Evolutionary conservation across 2,888 invertebrate species (phyloP).

Genomic region (Limulus polyphemus): DNA sequence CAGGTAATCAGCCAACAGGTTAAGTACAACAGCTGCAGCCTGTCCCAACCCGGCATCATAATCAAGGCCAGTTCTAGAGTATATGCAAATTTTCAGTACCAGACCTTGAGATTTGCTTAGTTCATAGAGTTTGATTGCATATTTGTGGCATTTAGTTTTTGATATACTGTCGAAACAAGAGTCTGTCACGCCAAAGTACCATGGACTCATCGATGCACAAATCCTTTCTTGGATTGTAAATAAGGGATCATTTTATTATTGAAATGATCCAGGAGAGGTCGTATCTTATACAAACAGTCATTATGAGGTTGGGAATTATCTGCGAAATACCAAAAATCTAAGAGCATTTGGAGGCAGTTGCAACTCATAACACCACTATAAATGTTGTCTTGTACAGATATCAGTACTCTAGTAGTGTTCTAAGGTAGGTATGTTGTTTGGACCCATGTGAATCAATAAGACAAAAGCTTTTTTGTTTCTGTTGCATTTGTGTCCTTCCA

Average conservation of each 20-base stretch:
- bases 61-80: slow-evolving; percentile 5
- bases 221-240: slow-evolving; percentile 11
- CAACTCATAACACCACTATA: too few species aligned
- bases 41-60: too few species aligned
- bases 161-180: slow-evolving; percentile 32
- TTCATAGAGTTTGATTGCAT: slow-evolving; percentile 33
- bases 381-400: too few species aligned
- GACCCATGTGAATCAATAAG: too few species aligned
- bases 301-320: background rate
- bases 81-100: slow-evolving; percentile 8
- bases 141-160: slow-evolving; percentile 31
- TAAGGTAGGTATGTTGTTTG: too few species aligned
- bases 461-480: too few species aligned
- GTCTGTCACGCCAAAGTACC: slow-evolving; percentile 32
- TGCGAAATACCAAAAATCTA: too few species aligned
- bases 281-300: slow-evolving; percentile 6
- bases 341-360: too few species aligned
- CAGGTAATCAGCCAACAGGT: too few species aligned
- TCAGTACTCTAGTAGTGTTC: too few species aligned
- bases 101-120: slow-evolving; percentile 27
- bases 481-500: too few species aligned
- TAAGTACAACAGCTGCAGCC: too few species aligned
- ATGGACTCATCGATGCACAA: slow-evolving; percentile 31
- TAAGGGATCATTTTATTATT: slow-evolving; percentile 11
- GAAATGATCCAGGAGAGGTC: slow-evolving; percentile 4